A percentile compares a stretch with the other conserved stretches of the same genome.
These are phyloP conservation scores for Myopa testacea DNA, from an alignment of 2,888 invertebrate genomes.

Conservation along the genomic window DNA sequence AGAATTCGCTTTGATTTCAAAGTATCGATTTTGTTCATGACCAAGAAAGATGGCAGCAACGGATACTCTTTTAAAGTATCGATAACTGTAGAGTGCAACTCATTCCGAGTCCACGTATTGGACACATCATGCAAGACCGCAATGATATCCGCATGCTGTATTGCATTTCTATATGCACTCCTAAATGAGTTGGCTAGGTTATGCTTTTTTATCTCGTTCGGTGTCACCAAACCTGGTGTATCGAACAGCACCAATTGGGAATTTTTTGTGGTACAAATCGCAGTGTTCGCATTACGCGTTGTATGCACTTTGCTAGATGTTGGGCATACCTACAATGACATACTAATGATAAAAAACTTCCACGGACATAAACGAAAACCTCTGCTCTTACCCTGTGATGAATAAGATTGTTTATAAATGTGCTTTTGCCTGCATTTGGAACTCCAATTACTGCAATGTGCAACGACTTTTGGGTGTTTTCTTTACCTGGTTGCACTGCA, in stretches of 20 bases:
- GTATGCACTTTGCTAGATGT: conserved; percentile 94
- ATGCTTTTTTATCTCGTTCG: conserved; percentile 72
- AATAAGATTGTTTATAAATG: conserved; percentile 88
- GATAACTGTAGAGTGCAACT: conserved; percentile 78
- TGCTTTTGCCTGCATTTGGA: conserved; percentile 97
- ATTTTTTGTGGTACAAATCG: conserved; percentile 79
- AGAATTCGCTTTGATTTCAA: conserved; percentile 79
- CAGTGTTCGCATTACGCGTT: conserved; percentile 79
- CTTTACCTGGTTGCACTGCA: conserved; percentile 18
- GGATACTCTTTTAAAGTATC: conserved; percentile 75
- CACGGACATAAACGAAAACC: background rate
- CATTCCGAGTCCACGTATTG: conserved; percentile 76
- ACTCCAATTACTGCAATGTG: conserved; percentile 87
- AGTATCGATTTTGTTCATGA: conserved; percentile 90
- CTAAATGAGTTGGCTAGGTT: conserved; percentile 72
- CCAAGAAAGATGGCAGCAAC: conserved; percentile 77
- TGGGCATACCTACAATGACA: conserved; percentile 81
- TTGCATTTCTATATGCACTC: conserved; percentile 70
- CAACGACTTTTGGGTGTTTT: conserved; percentile 52
- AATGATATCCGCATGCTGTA: conserved; percentile 81
- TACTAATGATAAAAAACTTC: background rate
- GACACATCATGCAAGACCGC: conserved; percentile 89
- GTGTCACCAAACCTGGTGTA: conserved; percentile 89
- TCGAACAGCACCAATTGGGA: conserved; percentile 93
- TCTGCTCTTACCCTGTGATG: conserved; percentile 76